These are phyloP conservation scores for Xestobium rufovillosum DNA, from an alignment of 2,888 invertebrate genomes.

Conservation along the genomic window DNA sequence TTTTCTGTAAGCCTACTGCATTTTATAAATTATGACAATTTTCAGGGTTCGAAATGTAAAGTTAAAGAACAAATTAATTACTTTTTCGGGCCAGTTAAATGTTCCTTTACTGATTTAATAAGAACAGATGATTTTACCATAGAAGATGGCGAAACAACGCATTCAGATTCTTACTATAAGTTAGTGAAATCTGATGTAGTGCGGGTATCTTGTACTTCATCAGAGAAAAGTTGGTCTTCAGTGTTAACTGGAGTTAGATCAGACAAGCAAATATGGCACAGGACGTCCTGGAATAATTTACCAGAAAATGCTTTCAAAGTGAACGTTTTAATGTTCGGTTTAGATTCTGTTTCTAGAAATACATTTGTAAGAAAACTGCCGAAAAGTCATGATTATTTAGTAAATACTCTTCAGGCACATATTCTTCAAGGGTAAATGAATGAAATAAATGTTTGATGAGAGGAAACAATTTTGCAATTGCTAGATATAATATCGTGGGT, in stretches of 20 bases:
- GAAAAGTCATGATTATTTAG: conserved; percentile 62
- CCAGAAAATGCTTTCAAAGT: conserved; percentile 46
- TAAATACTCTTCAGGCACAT: conserved; percentile 51
- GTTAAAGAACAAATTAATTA: conserved; percentile 46
- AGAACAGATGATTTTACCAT: conserved; percentile 58
- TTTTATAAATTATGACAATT: too few species aligned
- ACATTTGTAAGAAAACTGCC: conserved; percentile 74
- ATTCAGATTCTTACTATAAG: conserved; percentile 52
- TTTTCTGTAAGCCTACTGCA: too few species aligned
- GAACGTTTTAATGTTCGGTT: conserved; percentile 78
- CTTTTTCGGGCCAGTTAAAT: conserved; percentile 42
- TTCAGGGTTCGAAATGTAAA: conserved; percentile 44
- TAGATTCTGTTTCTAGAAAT: conserved; percentile 81
- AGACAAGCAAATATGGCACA: conserved; percentile 42
- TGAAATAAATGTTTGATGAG: conserved; percentile 7
- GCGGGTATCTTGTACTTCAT: conserved; percentile 52
- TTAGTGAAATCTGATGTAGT: conserved; percentile 61
- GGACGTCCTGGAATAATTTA: conserved; percentile 45
- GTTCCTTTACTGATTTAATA: conserved; percentile 62
- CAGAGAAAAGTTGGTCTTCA: conserved; percentile 55
- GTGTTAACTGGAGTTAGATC: conserved; percentile 56
- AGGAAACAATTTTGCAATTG: conserved; percentile 16
- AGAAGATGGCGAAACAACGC: conserved; percentile 46
- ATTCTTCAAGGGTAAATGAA: conserved; percentile 58
- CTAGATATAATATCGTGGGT: conserved; percentile 68